Evolutionary conservation across 2,888 invertebrate species (phyloP), one percentile per base, ranked within the genome.

Genomic region (Pyrochroa serraticornis): DNA sequence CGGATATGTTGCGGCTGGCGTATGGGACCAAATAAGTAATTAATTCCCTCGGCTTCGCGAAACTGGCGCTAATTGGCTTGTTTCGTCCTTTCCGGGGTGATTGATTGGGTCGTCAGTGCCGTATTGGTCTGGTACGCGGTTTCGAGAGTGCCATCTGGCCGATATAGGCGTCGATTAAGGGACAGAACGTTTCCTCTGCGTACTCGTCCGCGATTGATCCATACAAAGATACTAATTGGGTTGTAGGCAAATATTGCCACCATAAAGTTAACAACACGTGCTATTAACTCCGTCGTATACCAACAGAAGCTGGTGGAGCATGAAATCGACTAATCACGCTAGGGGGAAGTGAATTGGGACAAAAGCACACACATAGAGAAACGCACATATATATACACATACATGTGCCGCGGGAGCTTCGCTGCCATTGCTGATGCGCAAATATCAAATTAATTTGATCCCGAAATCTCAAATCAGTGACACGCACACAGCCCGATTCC

Each of bases 381-480:
- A 33, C 43, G 44, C 43, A 55, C 41, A 44, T 42, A 33, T 33
- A 32, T 12, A 45, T 45, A 45, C 14, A 9, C 10, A 45, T n/a
- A 35, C 12, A 45, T 2, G 22, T 22, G 22, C 22, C 5, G 22
- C 22, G 53, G 48, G 14, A 39, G 50, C 39, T 12, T 13, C 48
- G 33, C 36, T 38, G 43, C 51, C 48, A 58, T 52, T 48, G 49
- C 43, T 47, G 32, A 31, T 51, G 50, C 46, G 38, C 58, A 60
- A 65, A 63, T 60, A 63, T 50, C 58, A 60, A 64, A 63, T 65
- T 63, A 62, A 65, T 65, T 63, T 62, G 56, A 65, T 57, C 60
- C 51, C 45, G 22, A 46, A 50, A 62, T 64, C 54, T 42, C 32
- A 52, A 62, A 65, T 65, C 60, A 58, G 50, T 48, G 64, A 62